Evolutionary conservation across 2,797 vertebrate genomes (phyloP), one percentile per base, ranked within the genome.

Genomic region (Apodemus agrarius): DNA sequence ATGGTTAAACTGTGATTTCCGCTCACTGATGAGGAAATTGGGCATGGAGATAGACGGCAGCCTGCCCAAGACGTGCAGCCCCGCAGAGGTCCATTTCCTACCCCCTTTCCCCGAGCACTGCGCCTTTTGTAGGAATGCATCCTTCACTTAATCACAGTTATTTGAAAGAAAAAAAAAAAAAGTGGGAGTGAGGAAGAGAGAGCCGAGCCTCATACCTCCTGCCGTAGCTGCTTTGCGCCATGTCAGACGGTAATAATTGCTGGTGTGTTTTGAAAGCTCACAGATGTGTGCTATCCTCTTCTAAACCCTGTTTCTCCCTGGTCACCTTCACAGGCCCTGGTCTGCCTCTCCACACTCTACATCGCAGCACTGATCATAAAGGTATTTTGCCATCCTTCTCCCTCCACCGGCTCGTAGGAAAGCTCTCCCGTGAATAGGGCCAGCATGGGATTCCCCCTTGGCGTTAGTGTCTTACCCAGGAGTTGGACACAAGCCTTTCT

Each of bases 301-400:
- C 40, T 92, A 90, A 97, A 89, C 69, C 4, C 40, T 75, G 63
- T 85, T 92, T 97, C 80, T 94, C 59, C 7, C 96, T 75, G 96
- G 90, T 96, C 98, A 29, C 96, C 9, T 97, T 90, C 91, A 98
- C 98, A 99, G 99, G 99, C 97, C 99, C 99, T 81, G 99, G 99
- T 94, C 93, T 99, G 59, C 99, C 99, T 0, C 57, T 98, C 0
- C 99, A 99, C 97, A 98, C 98, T 37, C 98, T 99, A 46, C 98
- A 98, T 75, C 98, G 57, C 24, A 98, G 95, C 88, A 86, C 0
- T 21, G 90, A 98, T 96, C 97, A 98, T 96, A 6, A 59, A 98
- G 99, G 99, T 99, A 99, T 92, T 92, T 59, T 97, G 24, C 97
- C 76, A 1, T 78, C n/a, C 85, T 83, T 97, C 86, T 97, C 96